Evolutionary conservation across 2,113 vertebrate species (phyloP), one percentile per base, ranked within the genome.

Genomic region (Vidua chalybeata): DNA sequence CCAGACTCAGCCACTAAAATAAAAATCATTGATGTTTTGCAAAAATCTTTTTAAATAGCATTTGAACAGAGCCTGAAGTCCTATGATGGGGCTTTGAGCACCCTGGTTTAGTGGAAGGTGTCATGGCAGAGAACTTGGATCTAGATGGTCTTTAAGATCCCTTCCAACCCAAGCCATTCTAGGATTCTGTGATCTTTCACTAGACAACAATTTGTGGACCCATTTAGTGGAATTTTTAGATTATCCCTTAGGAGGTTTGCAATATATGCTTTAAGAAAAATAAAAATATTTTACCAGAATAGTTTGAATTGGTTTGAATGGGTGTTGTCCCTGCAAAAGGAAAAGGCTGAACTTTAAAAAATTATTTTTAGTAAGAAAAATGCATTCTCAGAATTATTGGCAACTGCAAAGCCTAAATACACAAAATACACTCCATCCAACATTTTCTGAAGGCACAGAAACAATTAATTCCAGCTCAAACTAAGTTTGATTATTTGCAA

Each of bases 321-420:
- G 28, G 67, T 41, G 58, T 15, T 84, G 56, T 11, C 35, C 37
- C 31, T 31, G 58, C 10, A 66, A 78, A 89, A 90, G 33, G n/a
- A 76, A 74, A 93, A 71, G 66, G 16, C n/a, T 64, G 17, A 94
- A 78, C 54, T 79, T 82, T 13, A 6, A 55, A 74, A 91, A 75
- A 51, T 28, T 74, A 48, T 76, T 89, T 95, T 66, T 89, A 91
- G 45, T 26, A 61, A 83, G 52, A 91, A 94, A 95, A 76, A 85
- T n/a, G 19, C 49, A 79, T 82, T 94, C 71, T 64, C n/a, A 58
- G 67, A 73, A 78, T 87, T 93, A 90, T 0, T 85, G 71, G 67
- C 78, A 84, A 64, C 74, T 61, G n/a, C 83, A 93, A 94, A 83
- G 49, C 20, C 41, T 76, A 30, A 84, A 77, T 18, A 63, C 43